phyloP scores from a whole-genome alignment of 1,140 invertebrate species.

The Lethocerus indicus region DNA sequence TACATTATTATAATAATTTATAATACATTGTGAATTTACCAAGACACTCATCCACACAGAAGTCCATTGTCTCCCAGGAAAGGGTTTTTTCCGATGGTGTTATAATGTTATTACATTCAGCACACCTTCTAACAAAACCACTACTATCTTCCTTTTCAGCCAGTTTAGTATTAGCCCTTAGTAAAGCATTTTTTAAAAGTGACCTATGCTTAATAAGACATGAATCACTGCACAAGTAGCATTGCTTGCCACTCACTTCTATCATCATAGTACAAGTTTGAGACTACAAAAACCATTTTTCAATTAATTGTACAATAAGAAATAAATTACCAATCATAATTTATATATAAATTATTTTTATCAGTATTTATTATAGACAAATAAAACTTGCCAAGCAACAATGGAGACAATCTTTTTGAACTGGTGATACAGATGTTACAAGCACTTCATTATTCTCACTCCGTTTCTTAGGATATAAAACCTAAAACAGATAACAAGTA shows the following conservation, averaged over 20 bases:
- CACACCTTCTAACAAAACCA: conserved; percentile 26
- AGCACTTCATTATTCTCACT: too few relatives aligned
- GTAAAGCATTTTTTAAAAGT: neutral
- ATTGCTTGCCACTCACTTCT: neutral
- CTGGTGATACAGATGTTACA: conserved; percentile 9
- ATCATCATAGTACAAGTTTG: conserved; percentile 1
- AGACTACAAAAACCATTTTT: too few relatives aligned
- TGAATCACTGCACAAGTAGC: conserved; percentile 12
- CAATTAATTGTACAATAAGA: too few relatives aligned
- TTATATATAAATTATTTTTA: too few relatives aligned
- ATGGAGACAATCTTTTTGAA: conserved; percentile 6
- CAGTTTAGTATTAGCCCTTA: neutral
- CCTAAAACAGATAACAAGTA: neutral
- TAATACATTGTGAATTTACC: too few relatives aligned
- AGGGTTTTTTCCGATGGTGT: conserved; percentile 39
- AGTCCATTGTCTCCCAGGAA: conserved; percentile 87
- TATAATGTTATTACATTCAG: conserved; percentile 29
- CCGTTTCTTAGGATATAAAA: conserved; percentile 3
- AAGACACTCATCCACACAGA: conserved; percentile 75
- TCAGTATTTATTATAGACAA: too few relatives aligned
- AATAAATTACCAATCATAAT: too few relatives aligned
- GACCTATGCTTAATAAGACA: conserved; percentile 20
- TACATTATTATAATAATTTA: too few relatives aligned
- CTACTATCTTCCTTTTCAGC: neutral
- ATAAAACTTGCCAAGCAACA: conserved; percentile 6